phyloP scores from a whole-genome alignment of 2,113 vertebrate genomes.

The Eulemur macaco region DNA sequence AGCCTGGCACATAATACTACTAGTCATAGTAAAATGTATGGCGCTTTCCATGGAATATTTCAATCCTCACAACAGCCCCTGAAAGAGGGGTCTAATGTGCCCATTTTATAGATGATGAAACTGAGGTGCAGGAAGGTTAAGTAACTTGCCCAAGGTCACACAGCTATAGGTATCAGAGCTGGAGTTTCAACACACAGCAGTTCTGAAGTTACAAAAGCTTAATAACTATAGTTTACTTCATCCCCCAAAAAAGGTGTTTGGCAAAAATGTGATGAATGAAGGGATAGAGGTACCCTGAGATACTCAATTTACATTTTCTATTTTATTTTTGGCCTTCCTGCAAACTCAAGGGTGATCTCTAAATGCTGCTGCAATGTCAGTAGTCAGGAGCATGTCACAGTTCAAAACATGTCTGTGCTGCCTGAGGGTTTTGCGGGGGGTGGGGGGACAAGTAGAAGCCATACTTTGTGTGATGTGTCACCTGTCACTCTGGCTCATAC shows the following conservation, averaged over 20 bases:
- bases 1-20: not conserved
- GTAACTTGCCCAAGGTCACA: not conserved
- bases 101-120: not conserved
- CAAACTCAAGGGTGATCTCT: not conserved
- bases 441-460: not conserved
- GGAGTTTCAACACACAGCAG: not conserved
- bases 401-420: not conserved
- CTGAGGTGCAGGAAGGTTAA: not conserved
- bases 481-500: not conserved
- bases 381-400: not conserved
- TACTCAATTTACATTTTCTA: not conserved
- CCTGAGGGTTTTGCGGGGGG: not conserved
- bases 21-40: not conserved
- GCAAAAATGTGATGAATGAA: not conserved
- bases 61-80: not conserved
- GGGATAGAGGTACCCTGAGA: not conserved
- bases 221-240: not conserved
- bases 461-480: not conserved
- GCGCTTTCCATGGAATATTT: not conserved
- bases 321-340: not conserved
- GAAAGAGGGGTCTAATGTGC: not conserved
- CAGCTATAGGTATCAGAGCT: not conserved
- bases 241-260: not conserved
- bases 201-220: not conserved
- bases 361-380: not conserved